Evolutionary conservation across 2,797 vertebrate genomes (phyloP).

Genomic region (Hydrolagus colliei): DNA sequence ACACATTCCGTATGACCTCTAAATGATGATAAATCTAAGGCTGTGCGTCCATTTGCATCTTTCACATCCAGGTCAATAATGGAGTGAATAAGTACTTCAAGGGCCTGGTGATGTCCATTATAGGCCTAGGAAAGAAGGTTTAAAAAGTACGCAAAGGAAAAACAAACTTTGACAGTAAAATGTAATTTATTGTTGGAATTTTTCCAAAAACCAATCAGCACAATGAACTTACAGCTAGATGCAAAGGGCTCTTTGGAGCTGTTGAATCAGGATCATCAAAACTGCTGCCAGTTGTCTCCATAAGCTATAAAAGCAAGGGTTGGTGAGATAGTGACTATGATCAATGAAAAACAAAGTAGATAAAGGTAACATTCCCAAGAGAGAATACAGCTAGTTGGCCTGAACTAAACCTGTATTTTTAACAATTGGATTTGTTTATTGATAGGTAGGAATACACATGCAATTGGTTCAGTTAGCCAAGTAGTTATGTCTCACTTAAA

Average conservation of each 20-base stretch:
- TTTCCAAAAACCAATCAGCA: background rate
- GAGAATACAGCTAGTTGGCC: background rate
- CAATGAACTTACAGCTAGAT: conserved; percentile 78
- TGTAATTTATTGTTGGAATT: background rate
- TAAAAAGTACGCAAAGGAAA: background rate
- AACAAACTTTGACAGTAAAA: background rate
- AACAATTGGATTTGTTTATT: background rate
- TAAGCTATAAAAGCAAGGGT: conserved; percentile 60
- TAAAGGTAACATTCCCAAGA: background rate
- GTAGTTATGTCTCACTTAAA: background rate
- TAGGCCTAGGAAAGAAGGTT: conserved; percentile 67
- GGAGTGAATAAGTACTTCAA: conserved; percentile 83
- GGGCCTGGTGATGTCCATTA: conserved; percentile 86
- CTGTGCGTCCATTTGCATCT: conserved; percentile 79
- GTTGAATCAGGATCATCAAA: conserved; percentile 66
- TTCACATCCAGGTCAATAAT: conserved; percentile 77
- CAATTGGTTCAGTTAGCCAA: background rate
- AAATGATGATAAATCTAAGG: conserved; percentile 80
- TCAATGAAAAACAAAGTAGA: background rate
- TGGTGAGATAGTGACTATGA: background rate
- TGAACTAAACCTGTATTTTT: background rate
- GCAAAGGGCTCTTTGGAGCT: conserved; percentile 78
- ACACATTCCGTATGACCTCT: conserved; percentile 81
- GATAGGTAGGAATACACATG: background rate
- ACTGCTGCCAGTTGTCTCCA: conserved; percentile 70